Conservation (phyloP, 2,888 invertebrate species). For the Cephus nigrinus region DNA sequence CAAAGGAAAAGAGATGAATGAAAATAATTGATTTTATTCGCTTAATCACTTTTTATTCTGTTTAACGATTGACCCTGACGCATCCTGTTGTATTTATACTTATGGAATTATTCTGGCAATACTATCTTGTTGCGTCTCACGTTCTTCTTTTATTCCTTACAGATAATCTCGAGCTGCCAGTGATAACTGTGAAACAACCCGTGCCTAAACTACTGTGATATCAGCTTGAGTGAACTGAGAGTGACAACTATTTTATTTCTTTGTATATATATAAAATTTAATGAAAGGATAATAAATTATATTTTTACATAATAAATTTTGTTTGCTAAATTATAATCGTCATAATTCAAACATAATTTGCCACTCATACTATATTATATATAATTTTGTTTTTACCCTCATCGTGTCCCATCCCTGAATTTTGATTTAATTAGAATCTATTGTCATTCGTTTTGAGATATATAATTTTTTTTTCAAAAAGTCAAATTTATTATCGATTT, state of each 20-base stretch:
- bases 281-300: not conserved
- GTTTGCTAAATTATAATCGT: not conserved
- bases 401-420: no score
- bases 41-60: not conserved
- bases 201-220: not conserved
- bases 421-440: not conserved
- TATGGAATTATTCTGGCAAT: not conserved
- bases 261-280: not conserved
- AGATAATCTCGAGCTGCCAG: not conserved
- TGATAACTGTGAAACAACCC: not conserved
- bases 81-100: not conserved
- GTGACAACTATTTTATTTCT: not conserved
- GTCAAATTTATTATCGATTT: not conserved
- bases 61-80: not conserved
- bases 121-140: not conserved
- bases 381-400: not conserved
- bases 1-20: not conserved
- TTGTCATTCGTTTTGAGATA: not conserved
- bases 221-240: not conserved
- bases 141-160: not conserved
- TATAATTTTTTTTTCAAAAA: not conserved
- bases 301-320: not conserved
- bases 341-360: not conserved
- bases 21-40: not conserved
- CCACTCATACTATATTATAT: not conserved